Evolutionary conservation across 2,888 invertebrate genomes (phyloP), one percentile per base, ranked within the genome.

Genomic region (Limenitis camilla): DNA sequence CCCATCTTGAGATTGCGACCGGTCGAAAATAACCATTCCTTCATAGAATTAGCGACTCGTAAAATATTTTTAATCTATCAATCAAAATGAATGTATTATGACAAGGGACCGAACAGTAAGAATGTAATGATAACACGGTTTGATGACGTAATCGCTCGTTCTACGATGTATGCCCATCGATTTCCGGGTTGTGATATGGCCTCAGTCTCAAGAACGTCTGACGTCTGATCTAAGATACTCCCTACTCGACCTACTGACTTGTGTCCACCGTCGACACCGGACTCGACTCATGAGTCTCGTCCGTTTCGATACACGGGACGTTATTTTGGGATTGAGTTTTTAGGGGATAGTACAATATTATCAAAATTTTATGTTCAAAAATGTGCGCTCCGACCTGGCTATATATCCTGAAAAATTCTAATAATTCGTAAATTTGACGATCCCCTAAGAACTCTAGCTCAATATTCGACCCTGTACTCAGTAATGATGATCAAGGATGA

Each of bases 151-250:
- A 66, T 66, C 67, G 67, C 85, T 85, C 74, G 73, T 84, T 83
- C 85, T 85, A 82, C 81, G 79, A 80, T 76, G 85, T 80, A 81
- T 73, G 62, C 71, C 76, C 71, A 74, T 72, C 73, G 69, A 76
- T 71, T 70, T 78, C 79, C 78, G 75, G 76, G 74, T 82, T 82
- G 84, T 85, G 86, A 85, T 87, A 87, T 86, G 86, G 85, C 76
- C 83, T 86, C 86, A 86, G 86, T 85, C 86, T 87, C 86, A 84
- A 85, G 85, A 87, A 81, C 81, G 77, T 82, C 80, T 83, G 72
- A 77, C 81, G 76, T 77, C 83, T 81, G 81, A 72, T 74, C 81
- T 83, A 83, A 81, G 75, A 78, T 84, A 83, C 77, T 78, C 76
- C 80, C 84, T 85, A 81, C 75, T 78, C 83, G 78, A 81, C 75